Evolutionary conservation across 1,140 invertebrate species (phyloP).

Genomic region (Pararge aegeria): DNA sequence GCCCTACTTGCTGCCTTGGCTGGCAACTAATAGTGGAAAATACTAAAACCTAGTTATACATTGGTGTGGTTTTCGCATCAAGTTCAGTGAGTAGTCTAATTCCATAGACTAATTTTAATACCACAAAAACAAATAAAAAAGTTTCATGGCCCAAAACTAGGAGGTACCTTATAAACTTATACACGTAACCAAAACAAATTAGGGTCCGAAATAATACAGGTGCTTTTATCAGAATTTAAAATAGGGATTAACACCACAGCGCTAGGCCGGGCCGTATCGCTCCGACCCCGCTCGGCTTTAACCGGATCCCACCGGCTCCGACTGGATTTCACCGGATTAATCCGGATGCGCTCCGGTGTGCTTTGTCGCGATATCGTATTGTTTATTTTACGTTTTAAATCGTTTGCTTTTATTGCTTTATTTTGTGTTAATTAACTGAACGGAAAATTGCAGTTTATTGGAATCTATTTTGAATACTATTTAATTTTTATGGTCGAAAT

Average conservation of each 20-base stretch:
- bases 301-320: conserved; percentile 54
- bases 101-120: too few relatives aligned
- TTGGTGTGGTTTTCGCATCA: too few relatives aligned
- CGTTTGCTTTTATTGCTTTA: conserved; percentile 38
- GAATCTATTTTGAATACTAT: not conserved
- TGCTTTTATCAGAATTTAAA: conserved; percentile 74
- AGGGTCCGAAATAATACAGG: conserved; percentile 52
- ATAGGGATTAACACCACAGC: conserved; percentile 64
- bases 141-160: too few relatives aligned
- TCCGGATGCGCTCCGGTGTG: conserved; percentile 43
- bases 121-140: too few relatives aligned
- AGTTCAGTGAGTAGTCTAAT: too few relatives aligned
- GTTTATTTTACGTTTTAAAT: conserved; percentile 67
- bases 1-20: too few relatives aligned
- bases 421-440: conserved; percentile 20
- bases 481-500: not conserved
- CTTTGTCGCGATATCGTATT: conserved; percentile 65
- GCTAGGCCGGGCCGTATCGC: conserved; percentile 57
- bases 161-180: too few relatives aligned
- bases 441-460: conserved; percentile 8
- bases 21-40: too few relatives aligned
- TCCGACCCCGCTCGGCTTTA: conserved; percentile 51
- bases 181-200: conserved; percentile 11
- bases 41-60: too few relatives aligned
- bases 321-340: conserved; percentile 57